A percentile compares a stretch with the other conserved stretches of the same genome.
Evolutionary conservation across 2,888 invertebrate species (phyloP).

Genomic region (Ophioninae sp.): DNA sequence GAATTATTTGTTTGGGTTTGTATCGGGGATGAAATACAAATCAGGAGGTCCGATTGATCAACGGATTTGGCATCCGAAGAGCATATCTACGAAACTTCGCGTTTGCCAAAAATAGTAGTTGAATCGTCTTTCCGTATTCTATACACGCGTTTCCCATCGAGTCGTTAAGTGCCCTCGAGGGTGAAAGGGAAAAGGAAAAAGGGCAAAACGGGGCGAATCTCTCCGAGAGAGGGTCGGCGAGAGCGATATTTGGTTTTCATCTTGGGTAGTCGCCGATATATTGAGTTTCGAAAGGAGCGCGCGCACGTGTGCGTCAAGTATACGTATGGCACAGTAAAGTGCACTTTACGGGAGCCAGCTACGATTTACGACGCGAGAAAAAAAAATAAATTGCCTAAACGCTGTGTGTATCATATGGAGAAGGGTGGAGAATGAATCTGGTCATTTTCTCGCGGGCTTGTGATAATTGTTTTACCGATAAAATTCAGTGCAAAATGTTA

Average conservation of each 20-base stretch:
- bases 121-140: constrained; percentile 20
- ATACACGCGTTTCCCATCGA: constrained; percentile 38
- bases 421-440: background rate
- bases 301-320: background rate
- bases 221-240: constrained; percentile 6
- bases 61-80: background rate
- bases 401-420: constrained; percentile 25
- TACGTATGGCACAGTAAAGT: constrained; percentile 45
- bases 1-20: background rate
- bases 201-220: constrained; percentile 5
- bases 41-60: background rate
- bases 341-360: constrained; percentile 52
- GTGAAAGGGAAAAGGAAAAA: constrained; percentile 17
- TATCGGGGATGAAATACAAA: background rate
- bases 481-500: background rate
- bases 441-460: background rate
- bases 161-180: constrained; percentile 36
- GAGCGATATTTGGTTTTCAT: constrained; percentile 34
- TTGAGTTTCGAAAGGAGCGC: constrained; percentile 40
- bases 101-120: constrained; percentile 6
- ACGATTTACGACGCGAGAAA: constrained; percentile 34
- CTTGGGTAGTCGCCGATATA: constrained; percentile 46
- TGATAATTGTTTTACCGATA: background rate
- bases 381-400: constrained; percentile 31
- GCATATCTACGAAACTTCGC: background rate